Conservation (phyloP, 2,888 invertebrate genomes). For the Machimus atricapillus region DNA sequence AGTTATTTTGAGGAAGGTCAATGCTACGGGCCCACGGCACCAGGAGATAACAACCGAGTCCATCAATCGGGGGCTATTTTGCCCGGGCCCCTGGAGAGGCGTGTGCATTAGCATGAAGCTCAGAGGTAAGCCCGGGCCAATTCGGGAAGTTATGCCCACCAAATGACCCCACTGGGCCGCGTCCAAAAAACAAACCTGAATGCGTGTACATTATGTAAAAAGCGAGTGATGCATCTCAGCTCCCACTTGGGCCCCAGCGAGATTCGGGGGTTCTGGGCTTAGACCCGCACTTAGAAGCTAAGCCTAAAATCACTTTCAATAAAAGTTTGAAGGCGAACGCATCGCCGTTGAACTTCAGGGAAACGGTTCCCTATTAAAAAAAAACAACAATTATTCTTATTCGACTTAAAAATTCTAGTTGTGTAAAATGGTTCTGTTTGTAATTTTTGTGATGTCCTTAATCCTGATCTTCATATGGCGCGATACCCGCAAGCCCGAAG, state of each 20-base stretch:
- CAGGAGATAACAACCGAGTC: neutral
- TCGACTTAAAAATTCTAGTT: neutral
- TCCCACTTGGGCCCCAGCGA: neutral
- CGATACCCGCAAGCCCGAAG: slow-evolving; percentile 60
- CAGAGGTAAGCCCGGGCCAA: neutral
- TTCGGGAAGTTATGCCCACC: neutral
- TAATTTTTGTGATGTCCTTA: slow-evolving; percentile 38
- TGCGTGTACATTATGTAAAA: neutral
- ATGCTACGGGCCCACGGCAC: neutral
- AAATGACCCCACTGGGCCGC: neutral
- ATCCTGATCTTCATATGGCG: slow-evolving; percentile 42
- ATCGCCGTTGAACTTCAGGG: neutral
- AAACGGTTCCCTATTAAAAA: neutral
- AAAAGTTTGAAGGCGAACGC: neutral
- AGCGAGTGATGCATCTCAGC: neutral
- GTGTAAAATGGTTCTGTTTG: slow-evolving; percentile 17
- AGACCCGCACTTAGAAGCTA: neutral
- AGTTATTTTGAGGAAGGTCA: neutral
- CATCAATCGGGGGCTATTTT: neutral
- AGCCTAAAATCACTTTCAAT: neutral
- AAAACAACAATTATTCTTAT: too few relatives aligned
- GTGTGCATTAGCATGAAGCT: neutral
- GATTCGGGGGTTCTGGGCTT: neutral
- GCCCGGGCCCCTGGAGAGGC: neutral
- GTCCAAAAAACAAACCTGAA: neutral